Percentiles rank a stretch among this genome's conserved stretches.
Conservation (phyloP, 1,140 invertebrate genomes). For the Euura saliciscinereae region DNA sequence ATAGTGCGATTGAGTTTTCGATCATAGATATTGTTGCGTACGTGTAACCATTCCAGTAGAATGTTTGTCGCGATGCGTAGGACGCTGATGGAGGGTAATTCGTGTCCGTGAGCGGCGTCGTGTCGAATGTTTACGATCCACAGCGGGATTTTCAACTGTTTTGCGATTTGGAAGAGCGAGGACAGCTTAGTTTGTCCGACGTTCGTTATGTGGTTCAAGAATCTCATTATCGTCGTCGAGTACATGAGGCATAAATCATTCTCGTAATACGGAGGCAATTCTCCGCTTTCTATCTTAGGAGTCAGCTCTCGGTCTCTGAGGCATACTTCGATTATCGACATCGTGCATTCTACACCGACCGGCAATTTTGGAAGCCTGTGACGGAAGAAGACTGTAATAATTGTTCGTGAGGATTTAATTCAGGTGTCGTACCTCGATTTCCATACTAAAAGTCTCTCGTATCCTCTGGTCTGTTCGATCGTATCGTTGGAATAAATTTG, state of each 20-base stretch:
- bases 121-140: constrained; percentile 73
- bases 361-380: constrained; percentile 67
- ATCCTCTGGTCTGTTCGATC: constrained; percentile 55
- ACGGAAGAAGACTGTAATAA: constrained; percentile 11
- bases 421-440: constrained; percentile 56
- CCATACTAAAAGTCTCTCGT: constrained; percentile 65
- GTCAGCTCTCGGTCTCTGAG: constrained; percentile 53
- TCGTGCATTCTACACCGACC: constrained; percentile 70
- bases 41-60: constrained; percentile 66
- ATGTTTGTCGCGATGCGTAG: constrained; percentile 63
- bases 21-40: constrained; percentile 35
- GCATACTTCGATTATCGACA: constrained; percentile 67
- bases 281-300: constrained; percentile 37
- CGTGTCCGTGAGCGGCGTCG: constrained; percentile 67
- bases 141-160: constrained; percentile 64
- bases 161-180: constrained; percentile 65
- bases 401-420: constrained; percentile 6
- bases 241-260: constrained; percentile 64
- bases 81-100: constrained; percentile 62
- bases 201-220: constrained; percentile 67
- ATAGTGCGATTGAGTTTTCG: constrained; percentile 26
- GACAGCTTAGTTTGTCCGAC: constrained; percentile 57
- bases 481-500: constrained; percentile 60
- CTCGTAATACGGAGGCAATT: constrained; percentile 50
- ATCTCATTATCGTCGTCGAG: constrained; percentile 67